Evolutionary conservation across 2,113 vertebrate genomes (phyloP), one percentile per base, ranked within the genome.

Genomic region (Petrocephalus microphthalmus): DNA sequence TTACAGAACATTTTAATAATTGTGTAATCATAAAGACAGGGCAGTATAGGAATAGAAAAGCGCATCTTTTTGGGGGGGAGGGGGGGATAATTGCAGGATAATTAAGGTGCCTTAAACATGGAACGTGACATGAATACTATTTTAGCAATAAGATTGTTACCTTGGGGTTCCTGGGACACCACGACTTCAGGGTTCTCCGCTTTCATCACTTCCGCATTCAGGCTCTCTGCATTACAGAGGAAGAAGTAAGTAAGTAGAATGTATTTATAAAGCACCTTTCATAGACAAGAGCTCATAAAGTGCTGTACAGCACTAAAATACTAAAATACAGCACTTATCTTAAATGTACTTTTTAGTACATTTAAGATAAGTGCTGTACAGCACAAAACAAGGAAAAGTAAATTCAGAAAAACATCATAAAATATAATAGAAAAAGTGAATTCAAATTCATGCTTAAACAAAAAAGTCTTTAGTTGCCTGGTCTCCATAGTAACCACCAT

Each of bases 131-230:
- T 7, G 2, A 15, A 17, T 10, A 67, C 25, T 51, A 60, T 20
- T 49, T 52, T 71, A 29, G 10, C 56, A 52, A 81, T 17, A n/a
- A 8, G 42, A 88, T 22, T 56, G 81, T 71, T 89, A 99, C 98
- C 98, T 96, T 97, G 97, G 47, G 97, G 98, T 25, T 99, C 98
- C 92, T 97, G 96, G 25, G 96, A 96, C 11, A 97, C 96, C 0
- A 98, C 97, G 0, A 94, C 96, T 85, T 99, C 97, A 86, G 96
- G 96, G 91, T 97, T 96, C 88, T 99, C 97, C 57, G 97, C 95
- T 91, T 98, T 98, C 89, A 96, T 95, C 0, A 98, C 96, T 87
- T 98, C 96, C 0, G 96, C 89, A 0, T 97, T 98, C 90, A 99
- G 95, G 64, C 96, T 97, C 95, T 97, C 98, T 99, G 96, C 82